These are phyloP conservation scores for Mustela nigripes DNA, from an alignment of 2,113 vertebrate species.

Conservation along the genomic window DNA sequence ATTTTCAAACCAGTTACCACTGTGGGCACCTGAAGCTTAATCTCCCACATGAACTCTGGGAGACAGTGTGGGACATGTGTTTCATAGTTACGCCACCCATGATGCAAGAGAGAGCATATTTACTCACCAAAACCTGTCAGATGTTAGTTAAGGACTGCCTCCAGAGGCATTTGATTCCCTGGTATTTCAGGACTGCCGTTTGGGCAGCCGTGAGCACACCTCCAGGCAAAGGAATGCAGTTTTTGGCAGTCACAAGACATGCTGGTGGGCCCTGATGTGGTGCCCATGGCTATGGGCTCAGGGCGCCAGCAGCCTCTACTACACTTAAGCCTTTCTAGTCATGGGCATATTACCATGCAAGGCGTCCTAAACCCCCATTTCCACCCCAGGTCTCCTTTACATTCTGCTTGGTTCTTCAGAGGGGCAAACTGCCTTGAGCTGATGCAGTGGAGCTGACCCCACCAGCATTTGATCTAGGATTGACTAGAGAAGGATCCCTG, in stretches of 20 bases:
- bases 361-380: background rate
- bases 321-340: background rate
- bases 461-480: background rate
- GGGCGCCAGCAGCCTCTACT: background rate
- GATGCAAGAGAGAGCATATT: background rate
- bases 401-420: background rate
- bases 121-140: background rate
- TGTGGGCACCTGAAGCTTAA: background rate
- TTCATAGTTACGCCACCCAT: background rate
- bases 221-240: background rate
- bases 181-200: background rate
- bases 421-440: background rate
- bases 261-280: background rate
- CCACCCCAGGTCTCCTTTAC: background rate
- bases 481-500: background rate
- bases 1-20: background rate
- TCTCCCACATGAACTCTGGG: background rate
- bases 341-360: background rate
- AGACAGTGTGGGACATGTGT: accelerated
- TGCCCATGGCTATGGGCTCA: background rate
- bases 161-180: background rate
- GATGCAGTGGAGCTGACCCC: background rate
- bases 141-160: background rate
- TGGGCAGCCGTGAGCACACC: background rate
- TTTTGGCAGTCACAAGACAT: background rate